Evolutionary conservation across 2,113 vertebrate genomes (phyloP).

Genomic region (Zosterops lateralis): DNA sequence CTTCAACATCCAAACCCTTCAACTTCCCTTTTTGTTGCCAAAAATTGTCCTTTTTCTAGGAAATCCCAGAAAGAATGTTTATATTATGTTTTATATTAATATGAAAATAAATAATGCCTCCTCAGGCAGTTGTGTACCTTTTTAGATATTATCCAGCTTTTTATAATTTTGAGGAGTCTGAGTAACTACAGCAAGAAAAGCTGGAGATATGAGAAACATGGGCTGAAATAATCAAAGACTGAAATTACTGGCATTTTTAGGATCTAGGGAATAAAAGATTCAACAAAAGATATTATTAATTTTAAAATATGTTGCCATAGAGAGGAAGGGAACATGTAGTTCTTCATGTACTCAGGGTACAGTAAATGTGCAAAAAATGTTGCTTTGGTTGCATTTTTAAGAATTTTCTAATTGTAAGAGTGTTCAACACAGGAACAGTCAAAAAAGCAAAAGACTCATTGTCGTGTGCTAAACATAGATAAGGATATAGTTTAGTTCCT

Average conservation of each 20-base stretch:
- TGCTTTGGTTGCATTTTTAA: neutral
- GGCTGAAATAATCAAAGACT: neutral
- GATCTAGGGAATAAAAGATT: neutral
- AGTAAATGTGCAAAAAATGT: neutral
- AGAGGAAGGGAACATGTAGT: neutral
- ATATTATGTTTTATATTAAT: neutral
- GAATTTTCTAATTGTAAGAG: neutral
- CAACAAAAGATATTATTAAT: neutral
- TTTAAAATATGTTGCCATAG: neutral
- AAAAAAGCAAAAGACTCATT: neutral
- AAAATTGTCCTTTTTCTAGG: neutral
- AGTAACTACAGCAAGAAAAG: neutral
- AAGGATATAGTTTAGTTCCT: neutral
- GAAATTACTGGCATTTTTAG: neutral
- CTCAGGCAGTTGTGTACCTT: neutral
- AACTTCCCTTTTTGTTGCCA: neutral
- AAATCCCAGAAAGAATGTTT: neutral
- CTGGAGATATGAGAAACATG: neutral
- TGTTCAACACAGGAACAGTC: neutral
- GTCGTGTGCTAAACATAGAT: neutral
- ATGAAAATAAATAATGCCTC: neutral
- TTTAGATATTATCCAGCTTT: neutral
- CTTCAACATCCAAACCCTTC: neutral
- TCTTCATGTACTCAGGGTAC: neutral
- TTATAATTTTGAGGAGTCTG: neutral